Percentiles rank a stretch among this genome's conserved stretches.
Conservation (phyloP, 92 coral and sea anemone genomes). For the Bergia puertoricense region DNA sequence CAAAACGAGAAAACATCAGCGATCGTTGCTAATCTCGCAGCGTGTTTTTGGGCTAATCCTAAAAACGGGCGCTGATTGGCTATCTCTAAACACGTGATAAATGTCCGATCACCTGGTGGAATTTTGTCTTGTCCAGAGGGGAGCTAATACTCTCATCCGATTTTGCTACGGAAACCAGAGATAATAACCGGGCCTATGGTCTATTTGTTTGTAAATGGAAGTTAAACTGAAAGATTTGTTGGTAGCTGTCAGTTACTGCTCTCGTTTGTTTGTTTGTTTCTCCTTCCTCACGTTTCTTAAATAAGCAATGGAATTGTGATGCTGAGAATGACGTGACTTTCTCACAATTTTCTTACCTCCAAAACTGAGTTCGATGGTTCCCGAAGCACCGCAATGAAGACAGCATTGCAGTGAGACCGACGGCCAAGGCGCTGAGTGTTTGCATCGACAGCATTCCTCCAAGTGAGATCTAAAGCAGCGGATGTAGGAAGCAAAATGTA, state of each 20-base stretch:
- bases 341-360: conserved; percentile 64
- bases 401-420: conserved; percentile 89
- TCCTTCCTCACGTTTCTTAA: not conserved
- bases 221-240: not conserved
- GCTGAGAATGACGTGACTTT: not conserved
- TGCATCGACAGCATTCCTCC: conserved; percentile 65
- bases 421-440: conserved; percentile 80
- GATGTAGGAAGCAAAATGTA: not conserved
- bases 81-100: too few relatives aligned
- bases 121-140: too few relatives aligned
- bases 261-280: too few relatives aligned
- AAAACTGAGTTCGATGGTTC: conserved; percentile 72
- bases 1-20: too few relatives aligned
- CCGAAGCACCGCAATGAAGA: conserved; percentile 89
- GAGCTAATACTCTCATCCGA: too few relatives aligned
- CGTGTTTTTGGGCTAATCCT: too few relatives aligned
- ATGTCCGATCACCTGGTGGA: too few relatives aligned
- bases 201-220: not conserved
- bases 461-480: conserved; percentile 55
- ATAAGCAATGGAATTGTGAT: not conserved
- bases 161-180: too few relatives aligned
- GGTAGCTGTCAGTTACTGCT: not conserved
- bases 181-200: too few relatives aligned
- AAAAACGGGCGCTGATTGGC: too few relatives aligned
- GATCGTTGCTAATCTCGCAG: too few relatives aligned